Percentiles rank a stretch among this genome's conserved stretches.
phyloP scores from a whole-genome alignment of 2,797 vertebrate genomes.

The Eutrigla gurnardus region DNA sequence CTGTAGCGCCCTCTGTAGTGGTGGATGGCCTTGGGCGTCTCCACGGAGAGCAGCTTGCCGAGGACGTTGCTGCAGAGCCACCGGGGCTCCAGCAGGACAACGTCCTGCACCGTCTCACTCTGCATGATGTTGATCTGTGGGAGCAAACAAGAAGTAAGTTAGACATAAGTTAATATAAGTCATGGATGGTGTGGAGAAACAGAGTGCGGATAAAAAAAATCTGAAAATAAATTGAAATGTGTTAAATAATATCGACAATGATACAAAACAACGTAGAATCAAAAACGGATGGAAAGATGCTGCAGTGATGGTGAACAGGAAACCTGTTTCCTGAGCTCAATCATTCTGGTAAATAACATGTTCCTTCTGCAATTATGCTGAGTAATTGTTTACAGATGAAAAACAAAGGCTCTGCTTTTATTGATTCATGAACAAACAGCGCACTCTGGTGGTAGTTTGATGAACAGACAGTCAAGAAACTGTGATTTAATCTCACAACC shows the following conservation, averaged over 20 bases:
- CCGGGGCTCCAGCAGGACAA: conserved; percentile 95
- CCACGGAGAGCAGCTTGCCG: conserved; percentile 92
- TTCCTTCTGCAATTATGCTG: conserved; percentile 2
- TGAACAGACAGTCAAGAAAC: not conserved
- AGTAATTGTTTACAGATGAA: conserved; percentile 14
- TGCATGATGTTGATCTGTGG: conserved; percentile 97
- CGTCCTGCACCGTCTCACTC: conserved; percentile 98
- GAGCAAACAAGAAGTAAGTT: not conserved
- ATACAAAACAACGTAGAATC: not conserved
- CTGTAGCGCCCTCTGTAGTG: conserved; percentile 98
- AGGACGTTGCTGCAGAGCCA: conserved; percentile 95
- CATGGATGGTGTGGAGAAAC: not conserved
- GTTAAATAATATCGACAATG: not conserved
- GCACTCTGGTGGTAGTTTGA: conserved; percentile 30
- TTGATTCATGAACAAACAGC: not conserved
- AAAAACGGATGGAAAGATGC: not conserved
- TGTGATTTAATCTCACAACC: not conserved
- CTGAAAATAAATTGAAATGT: not conserved
- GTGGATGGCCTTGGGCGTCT: conserved; percentile 96
- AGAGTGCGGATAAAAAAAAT: not conserved
- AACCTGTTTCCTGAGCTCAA: not conserved
- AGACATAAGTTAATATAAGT: not conserved
- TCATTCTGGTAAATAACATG: not conserved
- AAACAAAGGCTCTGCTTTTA: not conserved
- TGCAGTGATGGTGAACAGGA: not conserved